Conservation (phyloP, 2,113 vertebrate species). For the Dolichotis patagonum region DNA sequence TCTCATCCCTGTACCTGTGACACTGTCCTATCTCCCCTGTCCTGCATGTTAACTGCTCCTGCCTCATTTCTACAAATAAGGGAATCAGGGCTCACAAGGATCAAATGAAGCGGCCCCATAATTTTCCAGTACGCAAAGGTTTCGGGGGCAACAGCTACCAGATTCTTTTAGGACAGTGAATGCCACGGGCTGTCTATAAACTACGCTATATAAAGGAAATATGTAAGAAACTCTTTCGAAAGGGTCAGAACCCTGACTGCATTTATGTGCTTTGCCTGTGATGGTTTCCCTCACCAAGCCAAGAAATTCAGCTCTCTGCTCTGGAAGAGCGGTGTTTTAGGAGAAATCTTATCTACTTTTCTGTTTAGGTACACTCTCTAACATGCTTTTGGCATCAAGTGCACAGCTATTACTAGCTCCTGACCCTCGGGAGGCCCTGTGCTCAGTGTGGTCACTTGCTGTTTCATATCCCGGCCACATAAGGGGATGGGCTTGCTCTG, state of each 20-base stretch:
- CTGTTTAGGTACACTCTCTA: conserved; percentile 70
- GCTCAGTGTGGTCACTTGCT: not conserved
- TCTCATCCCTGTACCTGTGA: not conserved
- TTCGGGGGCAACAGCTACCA: conserved; percentile 30
- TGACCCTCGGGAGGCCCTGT: not conserved
- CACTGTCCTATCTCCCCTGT: not conserved
- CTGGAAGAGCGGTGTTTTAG: conserved; percentile 44
- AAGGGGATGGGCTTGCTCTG: not conserved
- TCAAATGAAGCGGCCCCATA: conserved; percentile 48
- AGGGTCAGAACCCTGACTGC: conserved; percentile 64
- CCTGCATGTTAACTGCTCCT: not conserved
- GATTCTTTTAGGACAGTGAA: conserved; percentile 66
- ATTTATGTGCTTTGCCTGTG: conserved; percentile 67
- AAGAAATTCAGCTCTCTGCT: conserved; percentile 63
- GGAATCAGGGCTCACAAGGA: conserved; percentile 45
- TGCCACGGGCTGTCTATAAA: conserved; percentile 76
- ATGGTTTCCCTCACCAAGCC: not conserved
- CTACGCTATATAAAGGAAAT: conserved; percentile 67
- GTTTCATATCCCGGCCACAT: conserved; percentile 44
- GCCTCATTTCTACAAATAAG: conserved; percentile 60
- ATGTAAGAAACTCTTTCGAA: conserved; percentile 69
- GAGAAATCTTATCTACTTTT: conserved; percentile 61
- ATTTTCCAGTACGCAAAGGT: conserved; percentile 60
- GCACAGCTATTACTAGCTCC: conserved; percentile 73
- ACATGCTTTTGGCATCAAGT: conserved; percentile 58